Evolutionary conservation across 1,140 invertebrate genomes (phyloP).

Genomic region (Ceratina japonica): DNA sequence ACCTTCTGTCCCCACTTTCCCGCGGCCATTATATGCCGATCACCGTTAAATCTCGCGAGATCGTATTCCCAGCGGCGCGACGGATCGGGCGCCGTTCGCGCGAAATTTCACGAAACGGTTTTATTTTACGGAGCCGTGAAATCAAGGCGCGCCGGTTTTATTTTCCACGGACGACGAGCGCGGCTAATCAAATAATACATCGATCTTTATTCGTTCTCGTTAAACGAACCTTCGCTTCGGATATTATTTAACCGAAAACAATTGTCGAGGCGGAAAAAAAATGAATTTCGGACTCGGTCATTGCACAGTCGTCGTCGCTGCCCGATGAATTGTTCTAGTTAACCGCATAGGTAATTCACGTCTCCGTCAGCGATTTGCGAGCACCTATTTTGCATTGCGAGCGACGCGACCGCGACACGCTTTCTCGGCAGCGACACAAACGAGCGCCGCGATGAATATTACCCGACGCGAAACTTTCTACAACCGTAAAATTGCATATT

Average conservation of each 20-base stretch:
- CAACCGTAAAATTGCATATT: constrained; percentile 39
- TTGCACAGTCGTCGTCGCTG: neutral
- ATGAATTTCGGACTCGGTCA: too few species aligned
- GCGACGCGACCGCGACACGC: neutral
- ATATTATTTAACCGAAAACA: too few species aligned
- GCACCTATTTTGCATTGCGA: constrained; percentile 3
- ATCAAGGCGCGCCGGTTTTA: neutral
- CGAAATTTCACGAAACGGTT: neutral
- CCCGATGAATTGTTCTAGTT: constrained; percentile 4
- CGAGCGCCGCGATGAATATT: constrained; percentile 9
- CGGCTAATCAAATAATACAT: too few species aligned
- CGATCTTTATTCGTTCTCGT: too few species aligned
- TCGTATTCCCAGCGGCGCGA: neutral
- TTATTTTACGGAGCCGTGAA: constrained; percentile 11
- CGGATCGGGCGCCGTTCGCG: neutral
- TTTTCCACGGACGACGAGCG: too few species aligned
- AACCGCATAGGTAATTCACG: too few species aligned
- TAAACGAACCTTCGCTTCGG: too few species aligned
- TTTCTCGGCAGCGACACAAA: constrained; percentile 8
- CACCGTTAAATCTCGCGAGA: neutral
- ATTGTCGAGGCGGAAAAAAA: too few species aligned
- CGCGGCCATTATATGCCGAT: neutral
- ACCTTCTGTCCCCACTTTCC: neutral
- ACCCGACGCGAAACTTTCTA: neutral
- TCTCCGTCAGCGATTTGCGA: neutral